Evolutionary conservation across 2,797 vertebrate species (phyloP).

Genomic region (Dallia pectoralis): DNA sequence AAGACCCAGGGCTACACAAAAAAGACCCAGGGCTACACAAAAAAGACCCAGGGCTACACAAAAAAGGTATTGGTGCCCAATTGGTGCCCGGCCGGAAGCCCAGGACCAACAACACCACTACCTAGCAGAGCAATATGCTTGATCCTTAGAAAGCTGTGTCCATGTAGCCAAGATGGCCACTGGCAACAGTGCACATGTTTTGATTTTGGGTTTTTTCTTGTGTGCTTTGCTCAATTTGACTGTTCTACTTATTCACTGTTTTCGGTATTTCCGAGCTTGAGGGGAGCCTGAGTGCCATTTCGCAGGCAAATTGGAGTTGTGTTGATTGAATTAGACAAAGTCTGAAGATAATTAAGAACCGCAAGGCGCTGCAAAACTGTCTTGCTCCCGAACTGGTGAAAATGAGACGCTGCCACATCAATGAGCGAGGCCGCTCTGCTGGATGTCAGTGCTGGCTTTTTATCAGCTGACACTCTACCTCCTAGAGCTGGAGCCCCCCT

Average conservation of each 20-base stretch:
- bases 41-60: no score
- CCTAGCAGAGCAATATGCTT: no score
- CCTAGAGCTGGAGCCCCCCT: constrained; percentile 66
- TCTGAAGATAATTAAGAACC: constrained; percentile 81
- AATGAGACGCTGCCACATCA: constrained; percentile 78
- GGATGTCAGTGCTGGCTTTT: constrained; percentile 71
- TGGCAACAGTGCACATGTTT: constrained; percentile 67
- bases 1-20: no score
- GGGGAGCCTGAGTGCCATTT: constrained; percentile 73
- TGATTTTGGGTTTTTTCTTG: no score
- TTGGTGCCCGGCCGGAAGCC: no score
- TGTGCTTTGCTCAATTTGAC: constrained; percentile 68
- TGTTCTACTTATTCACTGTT: constrained; percentile 73
- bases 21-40: no score
- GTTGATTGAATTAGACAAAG: constrained; percentile 84
- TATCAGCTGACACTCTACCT: constrained; percentile 74
- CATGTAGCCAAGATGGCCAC: no score
- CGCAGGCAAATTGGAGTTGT: constrained; percentile 76
- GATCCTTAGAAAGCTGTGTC: no score
- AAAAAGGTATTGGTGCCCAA: no score
- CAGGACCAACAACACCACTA: no score
- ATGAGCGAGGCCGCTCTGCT: constrained; percentile 68
- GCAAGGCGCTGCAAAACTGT: constrained; percentile 78
- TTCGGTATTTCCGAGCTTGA: constrained; percentile 70
- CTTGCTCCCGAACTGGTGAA: constrained; percentile 76